phyloP scores from a whole-genome alignment of 30 jellyfish, hydroid and myxozoan species.

The Catostylus mosaicus region DNA sequence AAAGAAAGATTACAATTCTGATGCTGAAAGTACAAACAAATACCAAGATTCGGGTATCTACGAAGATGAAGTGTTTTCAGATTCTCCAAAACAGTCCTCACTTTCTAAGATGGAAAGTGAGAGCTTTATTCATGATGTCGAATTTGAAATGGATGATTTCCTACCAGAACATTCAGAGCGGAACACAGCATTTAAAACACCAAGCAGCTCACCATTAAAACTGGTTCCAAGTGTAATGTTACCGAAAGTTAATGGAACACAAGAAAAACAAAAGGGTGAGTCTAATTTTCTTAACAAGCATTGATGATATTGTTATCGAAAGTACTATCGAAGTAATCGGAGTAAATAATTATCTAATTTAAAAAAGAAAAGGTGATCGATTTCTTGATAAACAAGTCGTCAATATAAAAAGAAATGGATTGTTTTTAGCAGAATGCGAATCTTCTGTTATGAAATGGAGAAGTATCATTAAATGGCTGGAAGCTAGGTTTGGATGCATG shows the following conservation, averaged over 20 bases:
- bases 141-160: conserved; percentile 74
- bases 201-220: conserved; percentile 96
- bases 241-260: conserved; percentile 44
- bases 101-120: conserved; percentile 39
- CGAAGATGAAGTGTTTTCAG: conserved; percentile 93
- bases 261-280: conserved; percentile 46
- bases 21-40: conserved; percentile 93
- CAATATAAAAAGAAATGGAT: not conserved
- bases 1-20: conserved; percentile 80
- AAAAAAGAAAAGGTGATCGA: too few species aligned
- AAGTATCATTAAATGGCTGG: too few species aligned
- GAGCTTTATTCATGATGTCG: conserved; percentile 69
- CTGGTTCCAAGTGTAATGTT: conserved; percentile 56
- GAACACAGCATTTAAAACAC: conserved; percentile 94
- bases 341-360: too few species aligned
- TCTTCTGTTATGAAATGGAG: too few species aligned
- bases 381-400: not conserved
- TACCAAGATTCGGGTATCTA: conserved; percentile 97
- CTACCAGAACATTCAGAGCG: conserved; percentile 84
- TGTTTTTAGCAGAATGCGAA: too few species aligned
- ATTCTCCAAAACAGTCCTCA: conserved; percentile 76
- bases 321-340: too few species aligned
- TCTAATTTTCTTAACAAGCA: not conserved
- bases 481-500: too few species aligned
- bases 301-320: too few species aligned